Evolutionary conservation across 23 tunicate species (phyloP), one percentile per base, ranked within the genome.

Genomic region (Ciona savignyi): DNA sequence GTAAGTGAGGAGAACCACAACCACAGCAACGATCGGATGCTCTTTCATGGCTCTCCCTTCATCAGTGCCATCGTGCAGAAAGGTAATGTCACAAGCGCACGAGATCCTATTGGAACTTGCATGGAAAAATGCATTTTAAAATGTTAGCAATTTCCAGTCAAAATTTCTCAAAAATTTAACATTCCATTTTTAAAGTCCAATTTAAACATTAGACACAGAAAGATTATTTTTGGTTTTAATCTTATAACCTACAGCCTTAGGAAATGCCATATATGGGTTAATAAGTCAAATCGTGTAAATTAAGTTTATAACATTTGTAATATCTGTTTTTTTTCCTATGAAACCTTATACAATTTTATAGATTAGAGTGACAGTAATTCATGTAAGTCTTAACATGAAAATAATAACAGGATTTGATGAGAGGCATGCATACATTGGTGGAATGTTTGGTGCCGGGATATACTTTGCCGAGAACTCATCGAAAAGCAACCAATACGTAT

Each of bases 381-480:
- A 42, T 42, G 15, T 42, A 42, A 42, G 15, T 6, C 11, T 42
- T 42, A 42, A 42, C 9, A 42, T 42, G 56, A 42, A 42, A 6
- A 6, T 42, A 42, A 42, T 42, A 6, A n/a, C 61, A 91, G 97
- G 99, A 23, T 95, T 95, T 65, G 99, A 95, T 63, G 99, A 95
- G 65, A 68, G 99, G 6, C 99, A 95, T 70, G 99, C 99, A 2
- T 95, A 86, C 77, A 88, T 95, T 27, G 99, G 99, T 51, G 99
- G 99, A 6, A 95, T 95, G 99, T 95, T 95, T 51, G 99, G 99
- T 4, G 99, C 99, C 11, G 99, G 99, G 24, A 95, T 95, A 4
- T 95, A 95, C 73, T 95, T 95, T 85, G 99, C 99, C 3, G 99
- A 95, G 62, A 88, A 95, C 33, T 88, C 96, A 20, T 88, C 96